Evolutionary conservation across 1,140 invertebrate genomes (phyloP).

Genomic region (Idris sp.): DNA sequence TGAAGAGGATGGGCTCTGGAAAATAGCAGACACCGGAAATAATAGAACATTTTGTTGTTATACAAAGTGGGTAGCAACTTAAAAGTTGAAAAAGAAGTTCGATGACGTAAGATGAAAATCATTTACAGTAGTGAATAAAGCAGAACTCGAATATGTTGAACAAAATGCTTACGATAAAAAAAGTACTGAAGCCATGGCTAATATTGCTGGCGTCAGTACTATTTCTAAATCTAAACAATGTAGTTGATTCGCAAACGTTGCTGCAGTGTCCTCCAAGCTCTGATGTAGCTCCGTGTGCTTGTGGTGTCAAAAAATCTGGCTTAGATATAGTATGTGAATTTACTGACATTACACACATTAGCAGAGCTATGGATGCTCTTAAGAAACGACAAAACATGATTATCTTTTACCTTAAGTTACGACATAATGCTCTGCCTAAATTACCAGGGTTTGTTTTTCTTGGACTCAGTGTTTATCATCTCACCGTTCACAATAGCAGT

Average conservation of each 20-base stretch:
- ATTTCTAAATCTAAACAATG: slow-evolving; percentile 23
- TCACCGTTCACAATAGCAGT: slow-evolving; percentile 92
- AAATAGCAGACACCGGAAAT: slow-evolving; percentile 67
- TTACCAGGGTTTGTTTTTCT: slow-evolving; percentile 90
- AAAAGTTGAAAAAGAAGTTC: slow-evolving; percentile 23
- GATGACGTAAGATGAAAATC: slow-evolving; percentile 16
- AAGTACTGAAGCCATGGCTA: slow-evolving; percentile 28
- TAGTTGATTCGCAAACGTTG: slow-evolving; percentile 61
- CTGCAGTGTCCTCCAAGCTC: slow-evolving; percentile 85
- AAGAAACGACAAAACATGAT: slow-evolving; percentile 85
- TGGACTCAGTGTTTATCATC: slow-evolving; percentile 90
- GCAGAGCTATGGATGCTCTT: slow-evolving; percentile 85
- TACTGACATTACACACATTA: slow-evolving; percentile 86
- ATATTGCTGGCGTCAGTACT: slow-evolving; percentile 34
- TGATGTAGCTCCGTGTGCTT: slow-evolving; percentile 88
- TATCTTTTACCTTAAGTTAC: slow-evolving; percentile 90
- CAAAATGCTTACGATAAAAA: slow-evolving; percentile 41
- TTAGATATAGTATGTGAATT: slow-evolving; percentile 91
- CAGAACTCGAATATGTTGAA: too few relatives aligned
- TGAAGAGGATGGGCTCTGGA: slow-evolving; percentile 64
- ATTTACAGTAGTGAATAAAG: neutral
- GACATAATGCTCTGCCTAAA: slow-evolving; percentile 89
- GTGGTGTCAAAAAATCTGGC: slow-evolving; percentile 90
- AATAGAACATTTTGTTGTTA: slow-evolving; percentile 56
- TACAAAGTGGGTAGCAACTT: slow-evolving; percentile 22